Conservation (phyloP, 2,113 vertebrate species). For the Apaloderma vittatum region DNA sequence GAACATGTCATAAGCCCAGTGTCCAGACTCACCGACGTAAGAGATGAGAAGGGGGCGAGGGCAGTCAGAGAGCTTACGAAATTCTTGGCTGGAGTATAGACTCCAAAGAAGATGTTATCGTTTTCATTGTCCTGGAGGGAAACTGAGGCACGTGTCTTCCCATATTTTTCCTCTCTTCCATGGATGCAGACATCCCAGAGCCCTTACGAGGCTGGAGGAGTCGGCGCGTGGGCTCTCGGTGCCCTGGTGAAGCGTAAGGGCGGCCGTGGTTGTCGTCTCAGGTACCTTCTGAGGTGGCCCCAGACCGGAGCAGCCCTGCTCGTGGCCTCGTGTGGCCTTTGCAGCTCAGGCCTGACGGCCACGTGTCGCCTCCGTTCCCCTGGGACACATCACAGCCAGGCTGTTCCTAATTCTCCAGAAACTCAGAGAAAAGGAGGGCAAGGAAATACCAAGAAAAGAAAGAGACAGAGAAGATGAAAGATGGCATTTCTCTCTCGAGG, state of each 20-base stretch:
- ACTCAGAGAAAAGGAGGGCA: background rate
- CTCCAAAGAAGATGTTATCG: background rate
- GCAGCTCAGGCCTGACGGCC: background rate
- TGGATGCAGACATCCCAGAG: background rate
- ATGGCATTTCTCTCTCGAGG: slow-evolving; percentile 51
- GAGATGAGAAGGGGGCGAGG: background rate
- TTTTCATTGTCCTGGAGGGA: background rate
- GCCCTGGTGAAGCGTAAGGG: background rate
- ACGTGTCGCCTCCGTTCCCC: background rate
- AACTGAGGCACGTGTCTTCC: background rate
- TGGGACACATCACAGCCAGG: background rate
- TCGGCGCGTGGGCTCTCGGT: background rate
- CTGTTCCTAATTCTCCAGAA: background rate
- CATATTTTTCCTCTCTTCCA: background rate
- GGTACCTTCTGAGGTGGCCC: background rate
- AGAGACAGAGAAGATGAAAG: slow-evolving; percentile 37
- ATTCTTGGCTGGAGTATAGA: background rate
- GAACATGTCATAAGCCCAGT: background rate
- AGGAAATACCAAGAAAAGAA: background rate
- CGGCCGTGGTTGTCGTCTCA: background rate
- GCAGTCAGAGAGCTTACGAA: background rate
- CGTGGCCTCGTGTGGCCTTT: background rate
- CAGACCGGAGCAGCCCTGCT: background rate
- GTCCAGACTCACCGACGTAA: background rate
- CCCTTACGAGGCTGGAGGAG: background rate